Conservation (phyloP, 1,140 invertebrate species). For the Caenorhabditis inopinata region DNA sequence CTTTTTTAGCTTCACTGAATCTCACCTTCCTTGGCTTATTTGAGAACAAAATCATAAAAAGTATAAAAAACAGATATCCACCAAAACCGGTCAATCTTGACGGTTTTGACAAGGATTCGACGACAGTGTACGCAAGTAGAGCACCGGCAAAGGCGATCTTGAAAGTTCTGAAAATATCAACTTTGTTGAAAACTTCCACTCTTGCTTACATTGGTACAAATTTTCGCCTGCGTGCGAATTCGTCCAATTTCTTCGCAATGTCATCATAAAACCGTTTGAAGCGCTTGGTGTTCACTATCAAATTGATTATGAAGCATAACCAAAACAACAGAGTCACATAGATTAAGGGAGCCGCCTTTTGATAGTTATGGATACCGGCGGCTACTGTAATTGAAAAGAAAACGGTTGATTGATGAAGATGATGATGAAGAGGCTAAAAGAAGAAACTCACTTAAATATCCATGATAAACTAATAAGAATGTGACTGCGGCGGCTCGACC, state of each 20-base stretch:
- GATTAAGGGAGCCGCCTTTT: slow-evolving; percentile 76
- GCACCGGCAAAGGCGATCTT: not conserved
- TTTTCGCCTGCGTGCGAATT: not conserved
- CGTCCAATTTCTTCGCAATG: slow-evolving; percentile 70
- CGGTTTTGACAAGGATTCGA: slow-evolving; percentile 73
- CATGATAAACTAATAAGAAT: slow-evolving; percentile 42
- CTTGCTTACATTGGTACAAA: not conserved
- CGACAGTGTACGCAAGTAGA: not conserved
- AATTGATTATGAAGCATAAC: slow-evolving; percentile 69
- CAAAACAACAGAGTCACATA: slow-evolving; percentile 73
- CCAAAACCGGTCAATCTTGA: slow-evolving; percentile 69
- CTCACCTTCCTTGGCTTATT: slow-evolving; percentile 50
- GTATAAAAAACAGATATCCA: slow-evolving; percentile 65
- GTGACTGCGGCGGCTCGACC: not conserved
- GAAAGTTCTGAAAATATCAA: not conserved
- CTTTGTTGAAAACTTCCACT: not conserved
- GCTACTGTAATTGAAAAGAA: slow-evolving; percentile 55
- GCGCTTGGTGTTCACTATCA: not conserved
- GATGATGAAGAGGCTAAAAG: no score
- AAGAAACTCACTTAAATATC: slow-evolving; percentile 47
- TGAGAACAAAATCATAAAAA: slow-evolving; percentile 66
- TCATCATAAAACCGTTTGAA: not conserved
- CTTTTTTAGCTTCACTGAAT: not conserved
- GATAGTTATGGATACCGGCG: slow-evolving; percentile 53
- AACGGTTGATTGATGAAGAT: no score